These are phyloP conservation scores for Pristionchus japonicus DNA, from an alignment of 2,888 invertebrate genomes.

Conservation along the genomic window DNA sequence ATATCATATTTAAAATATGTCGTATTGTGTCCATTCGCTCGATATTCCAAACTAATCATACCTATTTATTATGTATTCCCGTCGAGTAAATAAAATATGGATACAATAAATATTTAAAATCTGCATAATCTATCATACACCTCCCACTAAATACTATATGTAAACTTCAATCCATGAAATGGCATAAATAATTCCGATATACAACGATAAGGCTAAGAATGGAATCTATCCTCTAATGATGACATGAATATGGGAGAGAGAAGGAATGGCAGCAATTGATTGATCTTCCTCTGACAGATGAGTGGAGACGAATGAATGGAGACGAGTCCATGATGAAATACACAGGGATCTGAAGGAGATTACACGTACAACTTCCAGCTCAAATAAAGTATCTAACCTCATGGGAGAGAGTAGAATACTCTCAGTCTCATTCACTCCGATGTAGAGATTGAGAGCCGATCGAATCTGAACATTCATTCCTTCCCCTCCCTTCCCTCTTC, in stretches of 20 bases:
- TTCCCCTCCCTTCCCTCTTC: background rate
- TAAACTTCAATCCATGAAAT: background rate
- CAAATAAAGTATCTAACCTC: constrained; percentile 79
- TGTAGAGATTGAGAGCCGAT: constrained; percentile 91
- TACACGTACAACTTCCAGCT: background rate
- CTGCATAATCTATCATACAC: background rate
- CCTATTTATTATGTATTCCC: constrained; percentile 19
- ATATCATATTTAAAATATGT: background rate
- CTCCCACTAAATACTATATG: background rate
- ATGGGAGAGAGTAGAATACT: constrained; percentile 95
- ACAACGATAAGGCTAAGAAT: background rate
- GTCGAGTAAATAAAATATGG: background rate
- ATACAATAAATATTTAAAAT: constrained; percentile 10
- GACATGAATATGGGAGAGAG: constrained; percentile 90
- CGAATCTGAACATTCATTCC: constrained; percentile 60
- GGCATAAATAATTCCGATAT: background rate
- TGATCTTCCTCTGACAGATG: constrained; percentile 88
- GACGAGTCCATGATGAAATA: constrained; percentile 82
- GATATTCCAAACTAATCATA: background rate
- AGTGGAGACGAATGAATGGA: constrained; percentile 84
- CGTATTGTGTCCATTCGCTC: background rate
- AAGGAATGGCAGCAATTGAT: constrained; percentile 89
- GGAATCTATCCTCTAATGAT: constrained; percentile 55
- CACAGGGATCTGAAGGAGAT: background rate
- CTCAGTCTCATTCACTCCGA: constrained; percentile 96